Evolutionary conservation across 2,888 invertebrate species (phyloP).

Genomic region (Brachypalpus laphriformis): DNA sequence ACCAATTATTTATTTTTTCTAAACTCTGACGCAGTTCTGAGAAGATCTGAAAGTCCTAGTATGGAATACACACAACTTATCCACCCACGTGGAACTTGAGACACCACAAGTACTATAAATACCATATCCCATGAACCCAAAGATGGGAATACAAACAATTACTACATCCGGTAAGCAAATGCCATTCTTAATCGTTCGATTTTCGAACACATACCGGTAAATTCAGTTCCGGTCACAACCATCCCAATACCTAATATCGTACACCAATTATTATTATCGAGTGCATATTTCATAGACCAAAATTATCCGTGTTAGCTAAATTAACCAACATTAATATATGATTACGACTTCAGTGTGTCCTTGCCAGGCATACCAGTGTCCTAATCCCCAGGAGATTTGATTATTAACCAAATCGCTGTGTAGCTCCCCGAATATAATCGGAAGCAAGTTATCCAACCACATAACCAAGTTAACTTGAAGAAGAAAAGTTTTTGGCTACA

Average conservation of each 20-base stretch:
- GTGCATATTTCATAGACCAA: not conserved
- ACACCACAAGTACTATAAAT: too few relatives aligned
- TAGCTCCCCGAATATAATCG: not conserved
- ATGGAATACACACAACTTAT: too few relatives aligned
- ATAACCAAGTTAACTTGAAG: conserved; percentile 1
- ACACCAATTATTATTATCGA: not conserved
- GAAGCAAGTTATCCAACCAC: conserved; percentile 2
- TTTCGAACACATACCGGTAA: not conserved
- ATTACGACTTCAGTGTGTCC: not conserved
- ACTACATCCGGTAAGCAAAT: not conserved
- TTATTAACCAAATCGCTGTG: not conserved
- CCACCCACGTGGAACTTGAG: too few relatives aligned
- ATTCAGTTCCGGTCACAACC: not conserved
- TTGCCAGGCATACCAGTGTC: not conserved
- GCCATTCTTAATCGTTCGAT: not conserved
- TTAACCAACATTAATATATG: not conserved
- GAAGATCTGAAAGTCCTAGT: too few relatives aligned
- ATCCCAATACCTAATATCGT: not conserved
- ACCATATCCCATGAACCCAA: too few relatives aligned
- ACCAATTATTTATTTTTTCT: too few relatives aligned
- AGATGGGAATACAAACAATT: not conserved
- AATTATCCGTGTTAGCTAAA: not conserved
- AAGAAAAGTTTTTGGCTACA: conserved; percentile 10
- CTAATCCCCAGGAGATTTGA: conserved; percentile 5
- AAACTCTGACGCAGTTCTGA: too few relatives aligned